These are phyloP conservation scores for Lasioglossum baleicum DNA, from an alignment of 1,140 invertebrate species.

Conservation along the genomic window DNA sequence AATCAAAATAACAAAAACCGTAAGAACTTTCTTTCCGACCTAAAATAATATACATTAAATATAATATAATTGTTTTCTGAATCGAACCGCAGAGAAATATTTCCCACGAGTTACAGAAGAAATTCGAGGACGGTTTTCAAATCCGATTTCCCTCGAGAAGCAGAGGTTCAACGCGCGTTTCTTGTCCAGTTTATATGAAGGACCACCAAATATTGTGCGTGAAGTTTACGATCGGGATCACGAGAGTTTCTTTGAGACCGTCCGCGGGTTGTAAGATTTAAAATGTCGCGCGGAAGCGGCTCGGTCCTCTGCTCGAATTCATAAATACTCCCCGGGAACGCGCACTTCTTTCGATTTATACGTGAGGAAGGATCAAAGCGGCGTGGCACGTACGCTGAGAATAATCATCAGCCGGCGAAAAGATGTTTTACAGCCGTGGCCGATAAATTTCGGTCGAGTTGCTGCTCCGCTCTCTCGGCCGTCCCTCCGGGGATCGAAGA, in stretches of 20 bases:
- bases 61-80: too few relatives aligned
- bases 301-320: background rate
- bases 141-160: background rate
- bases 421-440: slow-evolving; percentile 25
- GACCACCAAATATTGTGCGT: background rate
- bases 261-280: background rate
- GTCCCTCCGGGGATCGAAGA: slow-evolving; percentile 7
- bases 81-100: too few relatives aligned
- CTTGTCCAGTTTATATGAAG: background rate
- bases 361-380: slow-evolving; percentile 37
- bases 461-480: background rate
- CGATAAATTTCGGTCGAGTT: slow-evolving; percentile 32
- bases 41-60: too few relatives aligned
- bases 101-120: too few relatives aligned
- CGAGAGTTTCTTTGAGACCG: background rate
- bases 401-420: slow-evolving; percentile 26
- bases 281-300: background rate
- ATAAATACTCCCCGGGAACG: slow-evolving; percentile 17
- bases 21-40: too few relatives aligned
- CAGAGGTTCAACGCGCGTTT: background rate
- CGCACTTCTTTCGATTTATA: slow-evolving; percentile 38
- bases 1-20: too few relatives aligned
- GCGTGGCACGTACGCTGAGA: slow-evolving; percentile 27
- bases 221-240: background rate
- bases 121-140: background rate